Evolutionary conservation across 2,113 vertebrate genomes (phyloP).

Genomic region (Eubucco bourcierii): DNA sequence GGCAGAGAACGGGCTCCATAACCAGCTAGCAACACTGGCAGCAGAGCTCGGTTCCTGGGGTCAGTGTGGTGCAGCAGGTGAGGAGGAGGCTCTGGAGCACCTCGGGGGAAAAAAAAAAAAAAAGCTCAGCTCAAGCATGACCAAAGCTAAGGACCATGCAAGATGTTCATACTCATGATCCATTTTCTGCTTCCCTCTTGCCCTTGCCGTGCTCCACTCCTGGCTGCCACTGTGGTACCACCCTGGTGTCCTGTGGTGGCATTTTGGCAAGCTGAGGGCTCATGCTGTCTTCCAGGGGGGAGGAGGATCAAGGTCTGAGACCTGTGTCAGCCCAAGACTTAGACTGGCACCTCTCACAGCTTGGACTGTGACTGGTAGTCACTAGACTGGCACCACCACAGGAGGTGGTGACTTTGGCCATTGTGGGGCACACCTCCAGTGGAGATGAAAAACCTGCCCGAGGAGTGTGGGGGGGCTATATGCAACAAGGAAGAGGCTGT

Average conservation of each 20-base stretch:
- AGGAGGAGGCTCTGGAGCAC: not conserved
- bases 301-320: not conserved
- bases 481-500: not conserved
- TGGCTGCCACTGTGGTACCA: not conserved
- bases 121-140: not conserved
- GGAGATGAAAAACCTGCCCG: not conserved
- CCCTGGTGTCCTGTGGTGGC: no score
- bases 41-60: not conserved
- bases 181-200: not conserved
- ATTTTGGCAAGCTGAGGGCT: not conserved
- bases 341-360: no score
- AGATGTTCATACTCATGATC: not conserved
- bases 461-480: no score
- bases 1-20: not conserved
- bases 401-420: not conserved
- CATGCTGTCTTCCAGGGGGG: not conserved
- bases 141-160: not conserved
- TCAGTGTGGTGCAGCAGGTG: not conserved
- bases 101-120: not conserved
- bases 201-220: accelerated
- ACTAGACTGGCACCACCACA: no score
- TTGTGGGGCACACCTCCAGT: not conserved
- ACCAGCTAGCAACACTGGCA: not conserved
- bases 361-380: no score
- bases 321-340: not conserved